Base-by-base conservation (phyloP, 2,113 vertebrate genomes). In the Tragulus kanchil region DNA sequence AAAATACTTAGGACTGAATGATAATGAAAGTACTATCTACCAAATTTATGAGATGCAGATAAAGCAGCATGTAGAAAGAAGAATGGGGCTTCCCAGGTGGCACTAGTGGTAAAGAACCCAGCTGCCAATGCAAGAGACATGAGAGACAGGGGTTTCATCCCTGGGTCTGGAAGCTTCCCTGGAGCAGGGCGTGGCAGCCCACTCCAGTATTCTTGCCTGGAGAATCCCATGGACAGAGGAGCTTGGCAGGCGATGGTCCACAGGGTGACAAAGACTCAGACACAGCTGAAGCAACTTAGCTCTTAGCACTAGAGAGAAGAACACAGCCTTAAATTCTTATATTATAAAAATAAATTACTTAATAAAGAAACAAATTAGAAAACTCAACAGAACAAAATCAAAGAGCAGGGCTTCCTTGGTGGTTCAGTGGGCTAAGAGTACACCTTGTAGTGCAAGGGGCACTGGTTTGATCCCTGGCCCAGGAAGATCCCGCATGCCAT, bases 21-120 rank as follows among this genome's bases (percentile, higher is more conserved):
- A 36, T 81, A 85, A 92, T 69, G 45, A 84, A 85, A 95, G 88
- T 79, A 73, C 16, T 67, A 83, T 56, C 65, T 83, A 73, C 85
- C 62, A 89, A 52, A 65, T 15, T 95, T 77, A n/a, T 17, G 10
- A 21, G 61, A 84, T 84, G 54, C 25, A 84, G 82, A 93, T 71
- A 93, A 93, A 59, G 56, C 42, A 28, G 10, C 36, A 64, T 48
- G 9, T 42, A 73, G 75, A 95, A 61, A 42, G 10, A 84, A 95
- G 82, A 42, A 21, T 59, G 36, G 19, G 69, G 69, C 69, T 73
- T 73, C 45, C 21, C 21, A 45, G 19, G 69, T 25, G 21, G 36
- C 45, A 11, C 69, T 73, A 45, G 69, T 45, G 69, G 21, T 45
- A 73, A 45, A 25, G 69, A 73, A 45, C 25, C 36, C 69, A 73